Evolutionary conservation across 1,140 invertebrate species (phyloP).

Genomic region (Charaxes varanes): DNA sequence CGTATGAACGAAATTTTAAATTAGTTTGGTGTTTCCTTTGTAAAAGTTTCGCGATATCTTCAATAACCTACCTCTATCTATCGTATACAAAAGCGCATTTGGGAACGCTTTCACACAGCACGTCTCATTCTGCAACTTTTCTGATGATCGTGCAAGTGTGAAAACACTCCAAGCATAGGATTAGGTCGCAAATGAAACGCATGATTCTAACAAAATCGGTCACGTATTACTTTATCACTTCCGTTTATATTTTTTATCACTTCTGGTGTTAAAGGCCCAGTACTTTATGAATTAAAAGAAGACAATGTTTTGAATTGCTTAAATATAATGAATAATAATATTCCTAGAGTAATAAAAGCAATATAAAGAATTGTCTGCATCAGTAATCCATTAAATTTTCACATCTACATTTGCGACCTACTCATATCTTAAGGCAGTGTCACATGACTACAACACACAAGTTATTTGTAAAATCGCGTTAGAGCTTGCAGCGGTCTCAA

Average conservation of each 20-base stretch:
- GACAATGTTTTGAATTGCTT: no score
- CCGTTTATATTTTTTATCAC: no score
- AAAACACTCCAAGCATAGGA: not conserved
- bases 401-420: not conserved
- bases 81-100: conserved; percentile 44
- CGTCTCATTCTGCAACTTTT: not conserved
- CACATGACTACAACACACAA: not conserved
- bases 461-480: not conserved
- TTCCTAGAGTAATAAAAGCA: no score
- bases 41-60: conserved; percentile 17
- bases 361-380: no score
- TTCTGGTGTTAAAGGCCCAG: no score
- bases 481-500: conserved; percentile 18
- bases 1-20: not conserved
- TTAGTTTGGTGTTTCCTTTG: conserved; percentile 12
- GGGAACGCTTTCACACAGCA: conserved; percentile 12
- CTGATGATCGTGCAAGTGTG: not conserved
- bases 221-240: no score
- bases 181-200: no score
- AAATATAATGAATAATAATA: no score
- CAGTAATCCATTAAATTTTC: no score
- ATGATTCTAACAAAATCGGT: no score
- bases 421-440: conserved; percentile 10
- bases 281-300: no score
- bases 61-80: conserved; percentile 24